Conservation (phyloP, 1,140 invertebrate genomes). For the Pentalonia nigronervosa region DNA sequence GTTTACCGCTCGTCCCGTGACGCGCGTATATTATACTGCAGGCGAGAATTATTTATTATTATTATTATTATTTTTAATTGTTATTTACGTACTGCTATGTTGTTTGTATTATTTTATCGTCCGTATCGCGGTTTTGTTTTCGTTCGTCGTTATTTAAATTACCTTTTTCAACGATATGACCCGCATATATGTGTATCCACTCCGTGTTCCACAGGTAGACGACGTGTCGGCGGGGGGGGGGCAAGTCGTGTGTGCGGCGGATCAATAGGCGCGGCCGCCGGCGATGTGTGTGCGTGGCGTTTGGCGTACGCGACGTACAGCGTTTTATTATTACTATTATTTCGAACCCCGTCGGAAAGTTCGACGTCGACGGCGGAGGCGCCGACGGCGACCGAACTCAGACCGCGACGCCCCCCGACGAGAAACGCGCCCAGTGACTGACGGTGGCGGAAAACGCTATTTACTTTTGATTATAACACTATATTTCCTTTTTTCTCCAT, state of each 20-base stretch:
- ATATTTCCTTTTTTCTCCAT: not conserved
- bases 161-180: constrained; percentile 53
- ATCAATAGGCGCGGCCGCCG: constrained; percentile 36
- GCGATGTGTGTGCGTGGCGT: not conserved
- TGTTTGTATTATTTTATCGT: not conserved
- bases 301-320: not conserved
- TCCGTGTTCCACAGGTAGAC: constrained; percentile 48
- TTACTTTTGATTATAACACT: not conserved
- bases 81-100: too few relatives aligned
- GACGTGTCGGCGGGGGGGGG: constrained; percentile 31
- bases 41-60: too few relatives aligned
- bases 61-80: too few relatives aligned
- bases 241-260: not conserved
- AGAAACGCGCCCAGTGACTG: not conserved
- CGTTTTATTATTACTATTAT: not conserved
- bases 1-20: not conserved
- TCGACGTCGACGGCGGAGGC: not conserved
- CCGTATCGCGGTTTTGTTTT: not conserved
- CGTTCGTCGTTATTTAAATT: not conserved
- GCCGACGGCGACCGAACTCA: not conserved
- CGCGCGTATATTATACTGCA: too few relatives aligned
- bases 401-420: not conserved
- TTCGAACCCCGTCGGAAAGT: not conserved
- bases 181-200: constrained; percentile 37
- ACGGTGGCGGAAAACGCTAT: not conserved